phyloP scores from a whole-genome alignment of 2,113 vertebrate species.

The Rissa tridactyla region DNA sequence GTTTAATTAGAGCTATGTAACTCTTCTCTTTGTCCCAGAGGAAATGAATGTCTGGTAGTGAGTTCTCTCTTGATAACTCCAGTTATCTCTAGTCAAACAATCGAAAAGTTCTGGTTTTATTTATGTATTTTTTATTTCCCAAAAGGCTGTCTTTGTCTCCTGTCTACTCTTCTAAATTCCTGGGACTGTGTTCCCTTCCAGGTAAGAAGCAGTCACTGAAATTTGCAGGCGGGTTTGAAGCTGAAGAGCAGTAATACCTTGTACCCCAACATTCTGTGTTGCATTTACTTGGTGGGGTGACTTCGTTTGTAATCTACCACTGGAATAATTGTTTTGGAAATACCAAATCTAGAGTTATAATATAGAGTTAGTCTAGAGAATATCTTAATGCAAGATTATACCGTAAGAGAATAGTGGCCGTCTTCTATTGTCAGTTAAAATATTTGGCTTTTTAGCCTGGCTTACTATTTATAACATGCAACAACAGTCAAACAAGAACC shows the following conservation, averaged over 20 bases:
- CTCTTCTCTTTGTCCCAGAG: background rate
- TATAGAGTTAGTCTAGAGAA: background rate
- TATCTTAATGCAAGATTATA: background rate
- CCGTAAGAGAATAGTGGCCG: rapidly evolving
- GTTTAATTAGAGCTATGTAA: no score
- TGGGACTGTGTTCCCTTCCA: conserved; percentile 89
- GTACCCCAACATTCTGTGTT: background rate
- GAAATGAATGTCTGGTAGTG: background rate
- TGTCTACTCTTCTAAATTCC: conserved; percentile 76
- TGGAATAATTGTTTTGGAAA: background rate
- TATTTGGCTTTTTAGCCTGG: background rate
- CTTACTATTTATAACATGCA: background rate
- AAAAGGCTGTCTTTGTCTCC: conserved; percentile 82
- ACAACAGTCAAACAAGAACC: background rate
- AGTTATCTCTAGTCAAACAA: background rate
- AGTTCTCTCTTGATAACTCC: background rate
- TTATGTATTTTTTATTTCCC: background rate
- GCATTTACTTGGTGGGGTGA: background rate
- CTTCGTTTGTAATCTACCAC: background rate
- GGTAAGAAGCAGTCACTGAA: conserved; percentile 67
- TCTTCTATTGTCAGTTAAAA: background rate
- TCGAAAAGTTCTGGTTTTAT: background rate
- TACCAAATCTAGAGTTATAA: background rate
- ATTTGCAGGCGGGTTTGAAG: background rate
- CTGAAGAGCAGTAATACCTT: background rate